phyloP scores from a whole-genome alignment of 1,140 invertebrate genomes.

The Drosophila simulans region DNA sequence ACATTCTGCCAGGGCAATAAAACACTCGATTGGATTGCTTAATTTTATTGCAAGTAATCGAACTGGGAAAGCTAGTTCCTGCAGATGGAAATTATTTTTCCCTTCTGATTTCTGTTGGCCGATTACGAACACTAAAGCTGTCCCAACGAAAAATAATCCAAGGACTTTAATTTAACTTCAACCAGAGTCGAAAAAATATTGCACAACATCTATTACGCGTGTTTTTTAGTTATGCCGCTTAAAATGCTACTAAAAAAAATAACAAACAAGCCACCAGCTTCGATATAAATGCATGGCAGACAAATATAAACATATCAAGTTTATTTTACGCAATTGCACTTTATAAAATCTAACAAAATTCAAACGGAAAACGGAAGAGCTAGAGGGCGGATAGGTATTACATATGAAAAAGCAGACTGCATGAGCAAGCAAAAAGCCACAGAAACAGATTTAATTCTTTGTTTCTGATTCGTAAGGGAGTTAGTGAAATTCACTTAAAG shows the following conservation, averaged over 20 bases:
- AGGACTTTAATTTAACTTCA: neutral
- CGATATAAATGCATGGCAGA: slow-evolving; percentile 25
- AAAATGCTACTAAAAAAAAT: slow-evolving; percentile 2
- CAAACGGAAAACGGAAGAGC: slow-evolving; percentile 5
- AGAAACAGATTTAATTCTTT: slow-evolving; percentile 51
- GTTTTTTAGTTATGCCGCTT: neutral
- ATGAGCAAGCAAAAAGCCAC: slow-evolving; percentile 40
- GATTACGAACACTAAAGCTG: slow-evolving; percentile 20
- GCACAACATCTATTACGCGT: neutral
- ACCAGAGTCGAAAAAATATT: neutral
- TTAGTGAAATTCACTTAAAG: slow-evolving; percentile 12
- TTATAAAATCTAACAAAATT: slow-evolving; percentile 48
- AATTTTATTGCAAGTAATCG: slow-evolving; percentile 10
- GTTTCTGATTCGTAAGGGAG: slow-evolving; percentile 2
- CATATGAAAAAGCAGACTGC: slow-evolving; percentile 56
- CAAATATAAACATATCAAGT: slow-evolving; percentile 58
- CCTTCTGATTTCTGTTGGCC: slow-evolving; percentile 1
- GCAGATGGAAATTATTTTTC: neutral
- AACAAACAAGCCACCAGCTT: neutral
- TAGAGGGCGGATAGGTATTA: slow-evolving; percentile 41
- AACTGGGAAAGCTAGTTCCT: neutral
- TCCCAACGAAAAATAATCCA: slow-evolving; percentile 4
- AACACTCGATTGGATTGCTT: slow-evolving; percentile 21
- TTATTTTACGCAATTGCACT: slow-evolving; percentile 63
- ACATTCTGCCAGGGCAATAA: slow-evolving; percentile 21